Evolutionary conservation across 2,888 invertebrate genomes (phyloP), one percentile per base, ranked within the genome.

Genomic region (Agonum fuliginosum): DNA sequence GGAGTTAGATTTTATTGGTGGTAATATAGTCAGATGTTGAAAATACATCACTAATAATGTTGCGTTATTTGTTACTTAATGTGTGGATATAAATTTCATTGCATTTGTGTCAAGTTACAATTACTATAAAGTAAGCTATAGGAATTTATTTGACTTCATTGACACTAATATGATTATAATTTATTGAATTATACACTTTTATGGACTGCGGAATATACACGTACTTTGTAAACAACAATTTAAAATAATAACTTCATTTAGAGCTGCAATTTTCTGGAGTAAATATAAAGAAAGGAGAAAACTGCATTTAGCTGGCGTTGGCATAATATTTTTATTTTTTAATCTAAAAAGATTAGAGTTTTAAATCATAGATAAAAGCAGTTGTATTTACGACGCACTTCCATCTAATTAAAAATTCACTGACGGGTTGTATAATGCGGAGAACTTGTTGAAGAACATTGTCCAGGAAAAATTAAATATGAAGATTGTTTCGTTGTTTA

Each of bases 391-490:
- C 65, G 74, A 46, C 46, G 65, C 43, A 74, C 74, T 74, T 74
- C 62, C 62, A 65, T 65, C 62, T 62, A 74, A 74, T 74, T 74
- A 74, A 65, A 74, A 74, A 74, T 74, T 74, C 74, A 74, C 62
- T 58, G 30, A 34, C 54, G 22, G 48, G 22, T 17, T 58, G 34
- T 27, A 30, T 43, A 62, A 43, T 65, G 74, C 65, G 46, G 74
- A 20, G 65, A 27, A 74, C 41, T 67, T 67, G 58, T 46, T 62
- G 37, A 74, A 37, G 62, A 19, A 24, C 27, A 19, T 41, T 22
- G 54, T 54, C 34, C 37, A 62, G 34, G 22, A 74, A 74, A 73
- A 74, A 65, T 74, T 74, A 74, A 65, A 74, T 74, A 74, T 62
- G 74, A 65, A 74, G 65, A 62, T 74, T 65, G 65, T 62, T 74